Evolutionary conservation across 2,113 vertebrate genomes (phyloP), one percentile per base, ranked within the genome.

Genomic region (Ptychochromis oligacanthus): DNA sequence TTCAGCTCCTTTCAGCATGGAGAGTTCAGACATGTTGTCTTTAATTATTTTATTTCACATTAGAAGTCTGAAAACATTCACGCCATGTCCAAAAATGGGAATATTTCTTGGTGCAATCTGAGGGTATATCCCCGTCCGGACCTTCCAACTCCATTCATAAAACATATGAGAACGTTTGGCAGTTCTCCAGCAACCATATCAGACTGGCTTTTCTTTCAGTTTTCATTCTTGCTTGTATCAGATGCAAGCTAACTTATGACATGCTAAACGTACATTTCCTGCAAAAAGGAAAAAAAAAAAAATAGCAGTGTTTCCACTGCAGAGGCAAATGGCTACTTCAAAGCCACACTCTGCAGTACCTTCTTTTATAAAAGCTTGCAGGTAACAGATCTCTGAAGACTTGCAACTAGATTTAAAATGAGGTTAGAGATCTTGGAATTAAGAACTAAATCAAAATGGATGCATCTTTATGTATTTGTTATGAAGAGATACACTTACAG

Each of bases 21-120:
- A 80, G 83, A 84, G 77, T 89, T 92, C 79, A 88, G 90, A 88
- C 80, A 70, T 86, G 87, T 81, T 90, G 54, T 52, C 76, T 92
- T 90, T 88, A 88, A 92, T 93, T 89, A 90, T 91, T 94, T 92
- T 64, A 89, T 91, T 90, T 85, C 59, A 75, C 40, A 87, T 84
- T 80, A 81, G 89, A 85, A 86, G 67, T 90, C 89, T 83, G 56
- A 87, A 81, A 88, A 87, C 59, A 90, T 75, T 75, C 13, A 7
- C 46, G 87, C 65, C 12, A 9, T 55, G 62, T 70, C 31, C 49
- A 54, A 86, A 91, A 87, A 57, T 67, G 74, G 83, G 58, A 84
- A 78, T 43, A 18, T 54, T 57, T 78, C 43, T 57, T 43, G 43
- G 83, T 89, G 83, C 79, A 78, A 70, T 80, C 24, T 36, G 64